Evolutionary conservation across 2,888 invertebrate genomes (phyloP), one percentile per base, ranked within the genome.

Genomic region (Drosophila neutralis): DNA sequence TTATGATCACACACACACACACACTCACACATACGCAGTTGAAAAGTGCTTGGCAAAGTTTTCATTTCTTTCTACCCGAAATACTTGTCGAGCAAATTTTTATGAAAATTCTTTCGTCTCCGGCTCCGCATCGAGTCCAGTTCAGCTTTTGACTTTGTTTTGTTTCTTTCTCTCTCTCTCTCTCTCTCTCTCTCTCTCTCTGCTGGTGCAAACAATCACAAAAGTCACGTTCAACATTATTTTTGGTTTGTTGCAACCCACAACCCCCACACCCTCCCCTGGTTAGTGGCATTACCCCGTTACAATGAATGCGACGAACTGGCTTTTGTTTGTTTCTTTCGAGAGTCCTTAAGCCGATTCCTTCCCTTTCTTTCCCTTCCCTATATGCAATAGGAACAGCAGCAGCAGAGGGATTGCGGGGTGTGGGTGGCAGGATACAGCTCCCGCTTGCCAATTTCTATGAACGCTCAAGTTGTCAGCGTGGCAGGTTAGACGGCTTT

Each of bases 181-280:
- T 38, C 31, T 15, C 11, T n/a, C 11, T 36, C 6, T 31, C 40
- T 31, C 3, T 45, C 27, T 35, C 24, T 15, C 13, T n/a, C 10
- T 48, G 42, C 52, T 60, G 45, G 69, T 74, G 53, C 85, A 85
- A 90, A 87, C 87, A 87, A 87, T 87, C 90, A 86, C 87, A 87
- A 90, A 87, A 87, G 87, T 87, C 87, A 87, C 87, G 89, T 87
- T 83, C 90, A 90, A 88, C 87, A 90, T 90, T 89, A 87, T 90
- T 87, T 83, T 87, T 90, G 90, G 87, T 83, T 90, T 90, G 88
- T 80, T 77, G 85, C 38, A 38, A 38, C 4, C 8, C 38, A 18
- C 15, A 36, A 15, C 0, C 15, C 36, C 8, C 38, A 38, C 51
- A 21, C 53, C 36, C 57, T 10, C 38, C 11, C 48, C 53, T 38